A percentile compares a stretch with the other conserved stretches of the same genome.
Conservation (phyloP, 2,113 vertebrate species). For the Apodemus sylvaticus region DNA sequence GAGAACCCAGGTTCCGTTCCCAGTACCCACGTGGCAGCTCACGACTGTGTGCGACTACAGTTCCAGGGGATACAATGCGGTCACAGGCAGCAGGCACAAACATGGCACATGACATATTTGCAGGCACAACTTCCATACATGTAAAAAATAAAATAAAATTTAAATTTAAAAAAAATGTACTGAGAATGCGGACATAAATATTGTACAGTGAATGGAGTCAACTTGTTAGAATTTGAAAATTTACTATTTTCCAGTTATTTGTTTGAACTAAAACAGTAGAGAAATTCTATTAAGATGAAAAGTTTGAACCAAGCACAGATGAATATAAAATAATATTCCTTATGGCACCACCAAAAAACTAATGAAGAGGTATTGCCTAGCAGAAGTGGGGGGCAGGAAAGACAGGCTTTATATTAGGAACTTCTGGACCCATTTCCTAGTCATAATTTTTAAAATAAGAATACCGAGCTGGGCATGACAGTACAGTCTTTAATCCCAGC, state of each 20-base stretch:
- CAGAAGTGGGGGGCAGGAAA: background rate
- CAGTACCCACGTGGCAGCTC: background rate
- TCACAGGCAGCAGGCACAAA: background rate
- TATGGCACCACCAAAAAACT: background rate
- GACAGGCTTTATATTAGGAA: background rate
- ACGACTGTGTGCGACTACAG: background rate
- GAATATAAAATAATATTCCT: background rate
- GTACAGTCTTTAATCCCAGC: background rate
- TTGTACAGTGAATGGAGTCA: background rate
- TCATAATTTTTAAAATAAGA: background rate
- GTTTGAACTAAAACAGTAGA: background rate
- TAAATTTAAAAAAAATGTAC: background rate
- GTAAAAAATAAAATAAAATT: background rate
- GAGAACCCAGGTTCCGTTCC: background rate
- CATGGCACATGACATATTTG: background rate
- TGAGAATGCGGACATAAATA: background rate
- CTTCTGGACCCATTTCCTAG: background rate
- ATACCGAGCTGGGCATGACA: background rate
- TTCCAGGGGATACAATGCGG: background rate
- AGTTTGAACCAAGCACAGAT: background rate
- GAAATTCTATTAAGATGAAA: background rate
- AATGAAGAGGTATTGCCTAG: background rate
- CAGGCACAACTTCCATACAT: background rate
- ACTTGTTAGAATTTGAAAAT: constrained; percentile 19
- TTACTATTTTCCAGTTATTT: constrained; percentile 5